A percentile compares a stretch with the other conserved stretches of the same genome.
These are phyloP conservation scores for Tetanocera ferruginea DNA, from an alignment of 2,888 invertebrate genomes.

Conservation along the genomic window DNA sequence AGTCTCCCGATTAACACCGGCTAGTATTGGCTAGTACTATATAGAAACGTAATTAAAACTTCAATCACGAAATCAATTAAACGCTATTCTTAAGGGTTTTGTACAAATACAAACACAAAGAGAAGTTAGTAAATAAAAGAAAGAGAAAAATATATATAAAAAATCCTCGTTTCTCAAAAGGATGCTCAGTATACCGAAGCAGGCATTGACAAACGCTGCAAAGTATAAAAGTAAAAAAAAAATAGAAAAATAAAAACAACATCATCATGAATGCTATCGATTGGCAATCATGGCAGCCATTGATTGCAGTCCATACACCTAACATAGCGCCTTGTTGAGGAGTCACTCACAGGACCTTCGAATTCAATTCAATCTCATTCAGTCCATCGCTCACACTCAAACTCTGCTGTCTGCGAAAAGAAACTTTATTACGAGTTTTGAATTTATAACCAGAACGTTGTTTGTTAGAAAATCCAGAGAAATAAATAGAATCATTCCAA, in stretches of 20 bases:
- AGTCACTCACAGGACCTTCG: neutral
- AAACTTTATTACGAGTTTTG: conserved; percentile 42
- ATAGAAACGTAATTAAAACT: conserved; percentile 41
- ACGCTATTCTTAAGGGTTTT: conserved; percentile 29
- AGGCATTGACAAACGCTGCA: neutral
- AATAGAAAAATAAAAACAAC: neutral
- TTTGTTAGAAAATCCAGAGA: conserved; percentile 8
- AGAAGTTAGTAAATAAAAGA: conserved; percentile 3
- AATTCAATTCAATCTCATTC: conserved; percentile 19
- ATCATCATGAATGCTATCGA: conserved; percentile 18
- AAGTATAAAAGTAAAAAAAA: neutral
- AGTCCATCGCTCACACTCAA: conserved; percentile 19
- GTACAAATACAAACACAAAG: conserved; percentile 17
- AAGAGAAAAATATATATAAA: neutral
- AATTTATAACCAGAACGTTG: conserved; percentile 13
- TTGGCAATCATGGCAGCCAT: conserved; percentile 18
- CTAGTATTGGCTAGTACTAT: no score
- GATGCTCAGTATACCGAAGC: neutral
- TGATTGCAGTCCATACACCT: neutral
- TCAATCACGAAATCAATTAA: conserved; percentile 43
- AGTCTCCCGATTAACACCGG: no score
- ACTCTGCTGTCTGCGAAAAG: conserved; percentile 26
- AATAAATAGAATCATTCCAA: neutral
- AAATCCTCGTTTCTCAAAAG: neutral
- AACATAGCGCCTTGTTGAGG: neutral